Evolutionary conservation across 1,140 invertebrate genomes (phyloP), one percentile per base, ranked within the genome.

Genomic region (Heterodera carotae): DNA sequence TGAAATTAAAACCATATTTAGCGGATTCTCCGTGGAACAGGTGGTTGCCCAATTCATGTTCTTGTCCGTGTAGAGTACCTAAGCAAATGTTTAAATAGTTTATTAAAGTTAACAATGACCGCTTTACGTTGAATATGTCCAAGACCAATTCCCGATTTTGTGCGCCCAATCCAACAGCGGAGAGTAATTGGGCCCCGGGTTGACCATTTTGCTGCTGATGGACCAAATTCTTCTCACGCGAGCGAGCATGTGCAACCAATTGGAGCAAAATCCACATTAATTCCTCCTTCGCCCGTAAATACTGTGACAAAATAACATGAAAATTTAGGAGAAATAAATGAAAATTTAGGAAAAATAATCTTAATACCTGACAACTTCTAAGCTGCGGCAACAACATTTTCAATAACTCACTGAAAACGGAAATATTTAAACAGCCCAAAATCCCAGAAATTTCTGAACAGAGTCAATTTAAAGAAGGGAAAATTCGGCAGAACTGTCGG

Each of bases 251-350:
- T n/a, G 80, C 31, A 31, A 84, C 69, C 60, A 71, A 84, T 64
- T 82, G 81, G 36, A 82, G 69, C 34, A 82, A 27, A 62, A 82
- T 69, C 81, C 81, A 82, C 83, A 82, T 84, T 33, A 82, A 53
- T 59, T 79, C 78, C 31, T 60, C 78, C 69, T 81, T 79, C 22
- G 76, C 78, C 7, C 80, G 73, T 18, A 53, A 64, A 73, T 79
- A 79, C 53, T 74, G 27, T 48, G 53, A 29, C 31, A 39, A 36
- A 18, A 18, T 18, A 43, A 43, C 7, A 27, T 7, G 8, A 12
- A 22, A 5, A 22, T 43, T 43, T 43, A 12, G 7, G n/a, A 36
- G 1, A 67, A 43, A 67, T 34, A 36, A 68, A 68, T 15, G 15
- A n/a, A 68, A 1, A 56, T 18, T 18, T 53, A 8, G 39, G 39